phyloP scores from a whole-genome alignment of 2,113 vertebrate species.

The Notechis scutatus region DNA sequence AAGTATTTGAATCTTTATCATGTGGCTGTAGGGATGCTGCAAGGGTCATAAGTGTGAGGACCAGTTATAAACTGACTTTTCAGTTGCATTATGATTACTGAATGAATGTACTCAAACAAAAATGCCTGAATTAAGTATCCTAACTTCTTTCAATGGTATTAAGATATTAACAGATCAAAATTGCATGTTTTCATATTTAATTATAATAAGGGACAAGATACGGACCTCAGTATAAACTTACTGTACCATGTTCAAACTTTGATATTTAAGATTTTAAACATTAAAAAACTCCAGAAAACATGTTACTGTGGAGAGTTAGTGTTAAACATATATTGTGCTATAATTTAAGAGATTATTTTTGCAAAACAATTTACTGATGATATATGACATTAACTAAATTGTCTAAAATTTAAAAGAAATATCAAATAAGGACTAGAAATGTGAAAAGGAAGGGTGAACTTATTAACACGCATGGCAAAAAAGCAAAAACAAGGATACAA shows the following conservation, averaged over 20 bases:
- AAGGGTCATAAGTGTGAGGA: background rate
- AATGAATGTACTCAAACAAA: background rate
- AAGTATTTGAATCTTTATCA: background rate
- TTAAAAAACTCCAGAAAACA: background rate
- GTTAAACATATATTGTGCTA: background rate
- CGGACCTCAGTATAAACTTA: background rate
- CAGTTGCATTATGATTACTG: background rate
- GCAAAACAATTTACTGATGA: background rate
- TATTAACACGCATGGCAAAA: background rate
- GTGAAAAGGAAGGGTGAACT: background rate
- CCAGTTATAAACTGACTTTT: background rate
- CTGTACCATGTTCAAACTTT: background rate
- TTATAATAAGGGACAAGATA: background rate
- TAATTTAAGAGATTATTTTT: background rate
- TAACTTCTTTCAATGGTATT: background rate
- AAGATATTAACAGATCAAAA: background rate
- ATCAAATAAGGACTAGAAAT: background rate
- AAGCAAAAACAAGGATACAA: background rate
- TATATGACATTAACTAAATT: background rate
- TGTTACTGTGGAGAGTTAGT: background rate
- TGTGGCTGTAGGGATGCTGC: background rate
- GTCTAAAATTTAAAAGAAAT: background rate
- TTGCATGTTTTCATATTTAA: background rate
- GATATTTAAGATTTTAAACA: background rate
- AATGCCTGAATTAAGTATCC: slow-evolving; percentile 2